Percentiles rank a stretch among this genome's conserved stretches.
These are phyloP conservation scores for Diplogasteroides magnus DNA, from an alignment of 1,140 invertebrate species.

Conservation along the genomic window DNA sequence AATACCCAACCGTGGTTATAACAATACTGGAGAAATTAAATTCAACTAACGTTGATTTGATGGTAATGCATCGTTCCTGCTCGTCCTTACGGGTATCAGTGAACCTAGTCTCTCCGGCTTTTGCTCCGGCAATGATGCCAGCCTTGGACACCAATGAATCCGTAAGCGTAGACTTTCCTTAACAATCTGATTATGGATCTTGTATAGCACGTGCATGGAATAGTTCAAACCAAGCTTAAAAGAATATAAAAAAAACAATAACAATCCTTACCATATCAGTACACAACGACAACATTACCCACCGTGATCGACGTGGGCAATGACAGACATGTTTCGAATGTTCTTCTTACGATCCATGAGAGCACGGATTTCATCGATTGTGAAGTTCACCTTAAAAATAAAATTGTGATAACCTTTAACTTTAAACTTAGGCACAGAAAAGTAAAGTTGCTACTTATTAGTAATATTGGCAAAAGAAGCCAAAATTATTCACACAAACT, in stretches of 20 bases:
- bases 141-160: slow-evolving; percentile 98
- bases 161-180: slow-evolving; percentile 91
- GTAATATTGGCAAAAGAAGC: neutral
- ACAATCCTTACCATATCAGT: neutral
- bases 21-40: slow-evolving; percentile 8
- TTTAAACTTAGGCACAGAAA: neutral
- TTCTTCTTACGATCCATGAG: slow-evolving; percentile 99
- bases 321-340: slow-evolving; percentile 99
- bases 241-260: no score
- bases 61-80: slow-evolving; percentile 98
- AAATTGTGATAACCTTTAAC: neutral
- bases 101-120: slow-evolving; percentile 96
- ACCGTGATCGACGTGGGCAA: slow-evolving; percentile 98
- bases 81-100: slow-evolving; percentile 99
- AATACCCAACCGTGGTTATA: no score
- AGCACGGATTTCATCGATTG: slow-evolving; percentile 95
- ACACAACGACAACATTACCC: neutral
- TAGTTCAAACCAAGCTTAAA: no score
- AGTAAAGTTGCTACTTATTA: neutral
- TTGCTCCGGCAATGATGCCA: slow-evolving; percentile 96
- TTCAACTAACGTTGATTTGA: slow-evolving; percentile 91
- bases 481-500: slow-evolving; percentile 7
- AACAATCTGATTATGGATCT: no score
- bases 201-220: no score
- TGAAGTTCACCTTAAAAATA: slow-evolving; percentile 88